A percentile compares a stretch with the other conserved stretches of the same genome.
phyloP scores from a whole-genome alignment of 1,140 invertebrate genomes.

The Panagrolaimus sp. region DNA sequence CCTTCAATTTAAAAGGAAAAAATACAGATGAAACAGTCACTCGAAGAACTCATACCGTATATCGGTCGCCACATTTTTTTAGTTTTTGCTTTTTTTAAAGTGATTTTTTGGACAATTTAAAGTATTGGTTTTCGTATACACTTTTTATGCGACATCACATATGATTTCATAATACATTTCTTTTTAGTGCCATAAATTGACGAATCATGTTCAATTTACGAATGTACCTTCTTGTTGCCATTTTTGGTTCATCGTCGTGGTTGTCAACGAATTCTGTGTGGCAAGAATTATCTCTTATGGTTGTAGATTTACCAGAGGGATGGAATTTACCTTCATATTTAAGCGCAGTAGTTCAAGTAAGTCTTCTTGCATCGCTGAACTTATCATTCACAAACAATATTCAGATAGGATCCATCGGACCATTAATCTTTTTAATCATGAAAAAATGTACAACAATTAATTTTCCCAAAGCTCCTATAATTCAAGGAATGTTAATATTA shows the following conservation, averaged over 20 bases:
- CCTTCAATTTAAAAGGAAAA: too few relatives aligned
- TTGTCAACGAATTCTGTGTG: slow-evolving; percentile 81
- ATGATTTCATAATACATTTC: too few relatives aligned
- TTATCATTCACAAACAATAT: neutral
- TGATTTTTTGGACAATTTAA: too few relatives aligned
- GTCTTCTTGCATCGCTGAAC: slow-evolving; percentile 46
- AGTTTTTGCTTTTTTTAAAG: too few relatives aligned
- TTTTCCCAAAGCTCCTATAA: slow-evolving; percentile 65
- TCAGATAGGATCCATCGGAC: slow-evolving; percentile 75
- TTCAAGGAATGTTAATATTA: slow-evolving; percentile 68
- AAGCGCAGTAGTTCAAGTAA: slow-evolving; percentile 62
- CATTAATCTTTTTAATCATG: slow-evolving; percentile 67
- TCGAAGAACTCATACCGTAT: too few relatives aligned
- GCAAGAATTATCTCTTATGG: slow-evolving; percentile 77
- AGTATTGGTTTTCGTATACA: too few relatives aligned
- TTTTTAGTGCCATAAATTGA: too few relatives aligned
- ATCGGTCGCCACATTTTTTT: too few relatives aligned
- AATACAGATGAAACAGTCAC: too few relatives aligned
- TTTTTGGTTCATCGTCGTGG: slow-evolving; percentile 85
- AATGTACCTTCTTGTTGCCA: slow-evolving; percentile 66
- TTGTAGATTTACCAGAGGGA: slow-evolving; percentile 71
- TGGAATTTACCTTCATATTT: slow-evolving; percentile 79
- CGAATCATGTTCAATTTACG: slow-evolving; percentile 25
- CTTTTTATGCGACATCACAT: too few relatives aligned
- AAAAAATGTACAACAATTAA: slow-evolving; percentile 64